These are phyloP conservation scores for Odontophorus gujanensis DNA, from an alignment of 2,113 vertebrate species.

Conservation along the genomic window DNA sequence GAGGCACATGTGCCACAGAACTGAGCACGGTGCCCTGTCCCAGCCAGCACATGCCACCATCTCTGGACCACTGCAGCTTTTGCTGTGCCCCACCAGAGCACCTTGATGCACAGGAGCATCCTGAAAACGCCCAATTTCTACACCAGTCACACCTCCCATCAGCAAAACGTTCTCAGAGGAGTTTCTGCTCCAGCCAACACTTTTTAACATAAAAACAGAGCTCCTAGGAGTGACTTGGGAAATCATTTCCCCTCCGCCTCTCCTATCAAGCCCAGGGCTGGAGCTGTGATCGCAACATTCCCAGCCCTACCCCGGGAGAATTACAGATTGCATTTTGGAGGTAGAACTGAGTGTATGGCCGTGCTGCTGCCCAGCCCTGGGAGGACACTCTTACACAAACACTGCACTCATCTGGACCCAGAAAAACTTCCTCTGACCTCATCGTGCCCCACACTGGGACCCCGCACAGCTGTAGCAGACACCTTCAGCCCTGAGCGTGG, in stretches of 20 bases:
- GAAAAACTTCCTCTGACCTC: constrained; percentile 85
- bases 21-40: accelerated
- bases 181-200: neutral
- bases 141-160: neutral
- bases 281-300: neutral
- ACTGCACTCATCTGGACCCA: constrained; percentile 71
- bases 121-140: neutral
- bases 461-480: constrained; percentile 63
- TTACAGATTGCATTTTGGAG: neutral
- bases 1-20: neutral
- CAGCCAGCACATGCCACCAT: accelerated
- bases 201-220: neutral
- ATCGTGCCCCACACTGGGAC: constrained; percentile 68
- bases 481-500: constrained; percentile 64
- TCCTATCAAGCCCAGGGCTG: neutral
- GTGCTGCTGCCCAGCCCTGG: constrained; percentile 26
- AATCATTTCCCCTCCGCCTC: constrained; percentile 33
- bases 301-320: constrained; percentile 26
- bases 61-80: neutral
- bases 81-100: neutral
- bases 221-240: constrained; percentile 3
- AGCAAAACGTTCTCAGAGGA: neutral
- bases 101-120: neutral
- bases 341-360: neutral
- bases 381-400: constrained; percentile 69